These are phyloP conservation scores for Danio choprae DNA, from an alignment of 2,797 vertebrate species.

Conservation along the genomic window DNA sequence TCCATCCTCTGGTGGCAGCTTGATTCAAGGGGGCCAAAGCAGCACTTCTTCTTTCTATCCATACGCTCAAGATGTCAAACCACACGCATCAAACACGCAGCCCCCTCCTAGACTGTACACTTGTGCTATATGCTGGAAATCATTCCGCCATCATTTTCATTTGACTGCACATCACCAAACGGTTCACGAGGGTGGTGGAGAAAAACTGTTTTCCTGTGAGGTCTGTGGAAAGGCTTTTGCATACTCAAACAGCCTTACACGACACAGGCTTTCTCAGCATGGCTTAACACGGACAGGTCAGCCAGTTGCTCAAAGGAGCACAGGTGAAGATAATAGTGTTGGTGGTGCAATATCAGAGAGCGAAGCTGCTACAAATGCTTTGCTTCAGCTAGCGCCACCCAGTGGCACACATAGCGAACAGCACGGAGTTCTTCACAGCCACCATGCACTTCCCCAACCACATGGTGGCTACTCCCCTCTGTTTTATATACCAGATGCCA, in stretches of 20 bases:
- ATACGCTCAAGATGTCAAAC: conserved; percentile 77
- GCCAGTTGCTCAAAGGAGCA: conserved; percentile 75
- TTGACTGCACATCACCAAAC: conserved; percentile 90
- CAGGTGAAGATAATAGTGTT: conserved; percentile 72
- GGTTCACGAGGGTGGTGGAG: conserved; percentile 87
- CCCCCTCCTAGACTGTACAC: conserved; percentile 84
- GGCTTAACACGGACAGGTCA: conserved; percentile 78
- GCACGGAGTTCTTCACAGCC: conserved; percentile 78
- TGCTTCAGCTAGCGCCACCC: conserved; percentile 81
- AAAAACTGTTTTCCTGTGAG: conserved; percentile 89
- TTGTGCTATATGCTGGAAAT: conserved; percentile 92
- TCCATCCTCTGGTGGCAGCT: conserved; percentile 81
- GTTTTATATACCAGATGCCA: conserved; percentile 77
- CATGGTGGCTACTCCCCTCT: conserved; percentile 80
- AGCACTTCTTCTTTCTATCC: conserved; percentile 84
- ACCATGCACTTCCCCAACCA: conserved; percentile 75
- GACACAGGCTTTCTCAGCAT: conserved; percentile 89
- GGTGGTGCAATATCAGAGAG: conserved; percentile 79
- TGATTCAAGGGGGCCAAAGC: conserved; percentile 79
- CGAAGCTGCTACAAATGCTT: conserved; percentile 83
- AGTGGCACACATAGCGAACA: conserved; percentile 74
- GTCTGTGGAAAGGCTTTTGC: conserved; percentile 92
- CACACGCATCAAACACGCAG: conserved; percentile 75
- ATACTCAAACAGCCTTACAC: conserved; percentile 91
- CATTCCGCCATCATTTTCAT: conserved; percentile 91